Conservation (phyloP, 2,113 vertebrate species). For the Microcebus lehilahytsara region DNA sequence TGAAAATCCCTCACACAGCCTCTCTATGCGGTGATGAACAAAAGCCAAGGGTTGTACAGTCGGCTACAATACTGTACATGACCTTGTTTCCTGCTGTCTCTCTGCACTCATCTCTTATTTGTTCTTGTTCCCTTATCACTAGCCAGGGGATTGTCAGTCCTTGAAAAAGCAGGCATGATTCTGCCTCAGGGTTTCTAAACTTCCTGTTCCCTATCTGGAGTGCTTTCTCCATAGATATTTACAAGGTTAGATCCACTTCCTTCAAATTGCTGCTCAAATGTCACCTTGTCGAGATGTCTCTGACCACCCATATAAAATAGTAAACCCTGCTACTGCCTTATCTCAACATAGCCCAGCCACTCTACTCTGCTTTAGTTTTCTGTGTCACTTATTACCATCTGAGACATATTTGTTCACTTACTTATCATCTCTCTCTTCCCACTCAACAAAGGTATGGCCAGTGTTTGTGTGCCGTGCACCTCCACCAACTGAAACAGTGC, state of each 20-base stretch:
- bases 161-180: not conserved
- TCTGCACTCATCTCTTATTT: not conserved
- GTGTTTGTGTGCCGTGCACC: not conserved
- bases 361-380: not conserved
- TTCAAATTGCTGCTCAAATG: not conserved
- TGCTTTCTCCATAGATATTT: not conserved
- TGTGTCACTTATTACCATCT: not conserved
- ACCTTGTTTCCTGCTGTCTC: not conserved
- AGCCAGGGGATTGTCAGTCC: not conserved
- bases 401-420: not conserved
- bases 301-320: not conserved
- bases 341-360: not conserved
- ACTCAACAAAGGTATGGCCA: not conserved
- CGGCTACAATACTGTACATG: not conserved
- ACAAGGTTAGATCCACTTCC: not conserved
- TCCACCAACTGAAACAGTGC: not conserved
- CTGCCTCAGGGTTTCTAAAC: not conserved
- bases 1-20: not conserved
- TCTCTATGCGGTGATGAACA: not conserved
- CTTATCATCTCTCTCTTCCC: not conserved
- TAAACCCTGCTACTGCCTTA: not conserved
- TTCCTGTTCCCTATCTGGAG: fast-evolving
- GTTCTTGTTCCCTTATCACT: not conserved
- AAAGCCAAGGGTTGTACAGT: not conserved
- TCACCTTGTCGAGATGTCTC: not conserved